These are phyloP conservation scores for Halisarca cf. caerulea DNA, from an alignment of 37 sponge, comb jelly and placozoan species.

Conservation along the genomic window DNA sequence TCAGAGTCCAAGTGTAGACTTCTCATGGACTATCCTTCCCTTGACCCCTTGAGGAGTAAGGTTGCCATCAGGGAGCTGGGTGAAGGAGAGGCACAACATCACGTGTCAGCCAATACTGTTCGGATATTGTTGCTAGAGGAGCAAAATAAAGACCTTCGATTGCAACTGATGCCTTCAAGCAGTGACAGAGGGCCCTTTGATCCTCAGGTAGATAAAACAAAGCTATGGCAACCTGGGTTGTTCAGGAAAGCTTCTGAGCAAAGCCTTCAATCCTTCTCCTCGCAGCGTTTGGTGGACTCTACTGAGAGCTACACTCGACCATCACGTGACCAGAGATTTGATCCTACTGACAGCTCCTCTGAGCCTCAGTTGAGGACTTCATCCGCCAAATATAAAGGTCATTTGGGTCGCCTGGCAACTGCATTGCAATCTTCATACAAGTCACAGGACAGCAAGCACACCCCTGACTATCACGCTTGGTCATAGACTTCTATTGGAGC, in stretches of 20 bases:
- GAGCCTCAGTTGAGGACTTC: too few species aligned
- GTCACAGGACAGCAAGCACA: too few species aligned
- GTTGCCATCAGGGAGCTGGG: slow-evolving; percentile 2
- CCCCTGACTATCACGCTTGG: too few species aligned
- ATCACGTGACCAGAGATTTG: background rate
- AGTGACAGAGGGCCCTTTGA: too few species aligned
- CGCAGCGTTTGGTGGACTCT: background rate
- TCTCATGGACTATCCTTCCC: slow-evolving; percentile 64
- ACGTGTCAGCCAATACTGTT: slow-evolving; percentile 67
- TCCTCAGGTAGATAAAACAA: too few species aligned
- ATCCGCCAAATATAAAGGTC: slow-evolving; percentile 8
- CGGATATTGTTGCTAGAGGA: slow-evolving; percentile 75
- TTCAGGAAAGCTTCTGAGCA: background rate
- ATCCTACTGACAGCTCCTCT: too few species aligned
- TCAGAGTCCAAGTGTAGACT: background rate
- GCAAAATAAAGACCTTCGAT: slow-evolving; percentile 68
- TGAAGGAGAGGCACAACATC: slow-evolving; percentile 28
- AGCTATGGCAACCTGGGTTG: background rate
- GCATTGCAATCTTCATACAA: background rate
- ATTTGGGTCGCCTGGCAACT: slow-evolving; percentile 11
- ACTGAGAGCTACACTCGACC: background rate
- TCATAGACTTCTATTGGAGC: too few species aligned
- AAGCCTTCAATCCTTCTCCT: background rate
- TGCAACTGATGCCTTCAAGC: background rate
- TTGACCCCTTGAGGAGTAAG: background rate